Conservation (phyloP, 2,797 vertebrate species). For the Meda fulgida region DNA sequence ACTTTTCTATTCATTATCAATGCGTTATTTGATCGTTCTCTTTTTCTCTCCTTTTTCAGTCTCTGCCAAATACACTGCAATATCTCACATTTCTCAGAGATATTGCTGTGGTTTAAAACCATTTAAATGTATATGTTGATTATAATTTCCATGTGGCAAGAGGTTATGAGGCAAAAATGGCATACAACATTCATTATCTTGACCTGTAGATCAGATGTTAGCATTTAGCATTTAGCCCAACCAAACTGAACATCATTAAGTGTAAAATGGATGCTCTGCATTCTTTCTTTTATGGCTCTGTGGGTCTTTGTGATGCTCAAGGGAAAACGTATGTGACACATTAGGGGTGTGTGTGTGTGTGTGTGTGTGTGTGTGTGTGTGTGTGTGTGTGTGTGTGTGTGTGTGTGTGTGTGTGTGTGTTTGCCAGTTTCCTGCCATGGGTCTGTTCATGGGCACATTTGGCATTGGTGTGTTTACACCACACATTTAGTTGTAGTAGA, state of each 20-base stretch:
- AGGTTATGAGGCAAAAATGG: not conserved
- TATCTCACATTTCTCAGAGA: not conserved
- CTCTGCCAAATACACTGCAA: slow-evolving; percentile 1
- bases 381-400: no score
- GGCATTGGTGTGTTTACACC: slow-evolving; percentile 3
- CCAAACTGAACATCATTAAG: not conserved
- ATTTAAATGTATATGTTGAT: slow-evolving; percentile 6
- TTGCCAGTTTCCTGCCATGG: not conserved
- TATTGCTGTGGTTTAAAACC: slow-evolving; percentile 5
- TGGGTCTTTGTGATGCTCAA: slow-evolving; percentile 2
- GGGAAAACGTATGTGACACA: slow-evolving; percentile 1
- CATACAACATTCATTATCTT: not conserved
- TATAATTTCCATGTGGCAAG: slow-evolving; percentile 11
- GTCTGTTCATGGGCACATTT: not conserved
- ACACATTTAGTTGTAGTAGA: slow-evolving; percentile 2
- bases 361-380: no score
- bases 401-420: not conserved
- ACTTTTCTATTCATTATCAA: slow-evolving; percentile 14
- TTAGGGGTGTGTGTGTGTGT: not conserved
- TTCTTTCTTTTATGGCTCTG: slow-evolving; percentile 22
- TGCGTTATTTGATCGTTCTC: not conserved
- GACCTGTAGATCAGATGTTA: slow-evolving; percentile 9
- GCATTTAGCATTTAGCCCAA: slow-evolving; percentile 32
- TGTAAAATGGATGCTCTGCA: not conserved
- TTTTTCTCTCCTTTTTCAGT: not conserved